Conservation (phyloP, 2,797 vertebrate genomes). For the Esox masquinongy region DNA sequence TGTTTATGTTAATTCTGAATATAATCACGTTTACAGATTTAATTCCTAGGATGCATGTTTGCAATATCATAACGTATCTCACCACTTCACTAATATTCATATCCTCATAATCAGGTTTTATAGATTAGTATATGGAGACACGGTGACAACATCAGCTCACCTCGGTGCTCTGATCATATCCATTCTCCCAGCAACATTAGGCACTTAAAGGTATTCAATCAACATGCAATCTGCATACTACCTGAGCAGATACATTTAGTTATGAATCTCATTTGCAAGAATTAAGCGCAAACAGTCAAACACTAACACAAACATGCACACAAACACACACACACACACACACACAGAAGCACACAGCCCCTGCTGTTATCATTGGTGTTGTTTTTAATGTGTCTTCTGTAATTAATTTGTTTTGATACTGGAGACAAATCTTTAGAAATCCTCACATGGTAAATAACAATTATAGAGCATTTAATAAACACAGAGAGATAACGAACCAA, state of each 20-base stretch:
- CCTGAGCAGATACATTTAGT: constrained; percentile 69
- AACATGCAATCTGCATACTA: constrained; percentile 71
- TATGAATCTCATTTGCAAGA: constrained; percentile 71
- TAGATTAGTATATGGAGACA: no score
- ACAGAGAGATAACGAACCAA: constrained; percentile 75
- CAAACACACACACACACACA: constrained; percentile 29
- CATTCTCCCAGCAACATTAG: constrained; percentile 59
- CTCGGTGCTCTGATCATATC: not conserved
- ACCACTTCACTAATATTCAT: no score
- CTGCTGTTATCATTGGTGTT: constrained; percentile 68
- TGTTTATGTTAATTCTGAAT: no score
- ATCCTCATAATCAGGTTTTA: no score
- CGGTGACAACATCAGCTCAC: not conserved
- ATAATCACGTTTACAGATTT: no score
- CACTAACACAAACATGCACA: constrained; percentile 32
- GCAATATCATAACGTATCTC: no score
- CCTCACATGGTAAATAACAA: constrained; percentile 74
- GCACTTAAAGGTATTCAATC: constrained; percentile 63
- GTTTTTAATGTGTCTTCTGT: constrained; percentile 68
- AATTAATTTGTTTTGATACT: constrained; percentile 78
- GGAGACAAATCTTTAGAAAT: constrained; percentile 75
- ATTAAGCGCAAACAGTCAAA: constrained; percentile 6
- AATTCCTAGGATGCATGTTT: no score
- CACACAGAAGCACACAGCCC: constrained; percentile 41
- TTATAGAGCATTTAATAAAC: constrained; percentile 76